These are phyloP conservation scores for Ylistrum balloti DNA, from an alignment of 1,140 invertebrate genomes.

Conservation along the genomic window DNA sequence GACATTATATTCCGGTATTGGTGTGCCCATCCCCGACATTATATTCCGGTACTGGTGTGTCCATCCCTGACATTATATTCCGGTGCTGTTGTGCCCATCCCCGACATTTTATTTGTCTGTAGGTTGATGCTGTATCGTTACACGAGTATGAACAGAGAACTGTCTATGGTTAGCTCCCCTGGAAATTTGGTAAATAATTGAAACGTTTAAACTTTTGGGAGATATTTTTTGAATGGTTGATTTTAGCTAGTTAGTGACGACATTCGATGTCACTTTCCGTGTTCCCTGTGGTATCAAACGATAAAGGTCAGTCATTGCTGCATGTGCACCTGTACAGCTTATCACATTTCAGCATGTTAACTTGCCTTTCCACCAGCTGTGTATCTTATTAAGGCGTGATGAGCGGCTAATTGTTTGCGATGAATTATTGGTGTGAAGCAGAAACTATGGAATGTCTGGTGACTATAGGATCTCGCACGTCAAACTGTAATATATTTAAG, in stretches of 20 bases:
- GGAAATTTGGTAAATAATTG: neutral
- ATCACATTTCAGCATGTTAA: neutral
- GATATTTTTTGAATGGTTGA: neutral
- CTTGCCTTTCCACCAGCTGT: neutral
- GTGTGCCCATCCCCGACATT: too few species aligned
- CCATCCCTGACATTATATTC: too few species aligned
- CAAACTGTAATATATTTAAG: neutral
- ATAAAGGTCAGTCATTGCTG: neutral
- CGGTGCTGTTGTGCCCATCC: too few species aligned
- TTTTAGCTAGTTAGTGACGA: neutral
- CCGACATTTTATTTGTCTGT: neutral
- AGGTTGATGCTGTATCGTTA: too few species aligned
- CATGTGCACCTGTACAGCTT: neutral
- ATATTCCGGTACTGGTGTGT: too few species aligned
- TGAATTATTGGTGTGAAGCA: constrained; percentile 27
- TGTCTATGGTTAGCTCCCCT: too few species aligned
- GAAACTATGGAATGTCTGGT: neutral
- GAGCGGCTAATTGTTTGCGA: neutral
- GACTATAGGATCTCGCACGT: neutral
- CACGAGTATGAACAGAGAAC: too few species aligned
- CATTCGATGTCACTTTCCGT: neutral
- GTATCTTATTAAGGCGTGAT: neutral
- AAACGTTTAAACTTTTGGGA: neutral
- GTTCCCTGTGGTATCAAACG: neutral
- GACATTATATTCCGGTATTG: too few species aligned